Evolutionary conservation across 2,797 vertebrate genomes (phyloP), one percentile per base, ranked within the genome.

Genomic region (Lophura swinhoii): DNA sequence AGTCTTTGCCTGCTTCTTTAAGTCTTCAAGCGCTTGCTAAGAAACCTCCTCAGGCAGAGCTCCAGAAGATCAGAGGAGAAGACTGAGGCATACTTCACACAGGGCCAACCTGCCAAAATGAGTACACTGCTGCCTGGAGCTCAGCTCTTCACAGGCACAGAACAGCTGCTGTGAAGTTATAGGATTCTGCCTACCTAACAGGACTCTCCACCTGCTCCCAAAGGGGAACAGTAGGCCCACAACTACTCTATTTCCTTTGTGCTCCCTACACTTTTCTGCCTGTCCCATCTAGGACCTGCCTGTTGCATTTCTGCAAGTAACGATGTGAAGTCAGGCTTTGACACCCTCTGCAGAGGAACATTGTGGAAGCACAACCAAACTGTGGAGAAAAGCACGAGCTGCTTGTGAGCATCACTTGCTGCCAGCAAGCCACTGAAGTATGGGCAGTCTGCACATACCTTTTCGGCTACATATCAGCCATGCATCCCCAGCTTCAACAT

Each of bases 81-180:
- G 22, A 81, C 14, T 51, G 44, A 29, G 23, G 21, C 20, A 35
- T 2, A 13, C n/a, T 89, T 48, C 84, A 41, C 0, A 6, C 14
- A 60, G 6, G 67, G 6, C 6, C 29, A 41, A 35, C 46, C 15
- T 60, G 56, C 33, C 43, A 28, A 73, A 76, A 35, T 0, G 1
- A 12, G 1, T 10, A 37, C 1, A 1, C 12, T 21, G 24, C 35
- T 28, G 22, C 58, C 9, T 22, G 60, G 60, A 70, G 29, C 60
- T 76, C 71, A 33, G 26, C 21, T 59, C 76, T 37, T 39, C 1
- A 0, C 0, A 67, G 11, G 18, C 59, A 75, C 0, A 1, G 53
- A 56, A 4, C 15, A 84, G 31, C 48, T 3, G 20, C 24, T 82
- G 55, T 6, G 37, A 91, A 49, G 14, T 53, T 28, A 14, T 0